phyloP scores from a whole-genome alignment of 2,888 invertebrate genomes.

The Muscina levida region DNA sequence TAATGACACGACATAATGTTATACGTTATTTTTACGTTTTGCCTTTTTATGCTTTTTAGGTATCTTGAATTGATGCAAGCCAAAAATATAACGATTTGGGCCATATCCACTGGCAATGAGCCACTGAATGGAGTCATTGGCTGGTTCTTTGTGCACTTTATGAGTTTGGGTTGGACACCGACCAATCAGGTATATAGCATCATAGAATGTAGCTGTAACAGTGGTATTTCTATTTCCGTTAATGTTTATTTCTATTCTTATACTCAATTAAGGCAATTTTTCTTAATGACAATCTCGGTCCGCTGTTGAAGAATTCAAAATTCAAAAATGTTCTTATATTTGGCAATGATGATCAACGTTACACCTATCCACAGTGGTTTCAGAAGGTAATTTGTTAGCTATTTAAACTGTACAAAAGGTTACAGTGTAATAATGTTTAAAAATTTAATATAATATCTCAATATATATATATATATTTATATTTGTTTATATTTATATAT shows the following conservation, averaged over 20 bases:
- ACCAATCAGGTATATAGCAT: conserved; percentile 80
- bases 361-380: conserved; percentile 85
- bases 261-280: conserved; percentile 82
- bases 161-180: conserved; percentile 90
- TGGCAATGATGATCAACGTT: conserved; percentile 88
- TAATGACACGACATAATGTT: no score
- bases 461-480: no score
- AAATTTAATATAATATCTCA: no score
- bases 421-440: no score
- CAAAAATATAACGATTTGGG: conserved; percentile 88
- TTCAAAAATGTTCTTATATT: conserved; percentile 86
- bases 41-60: no score
- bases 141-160: conserved; percentile 82
- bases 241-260: conserved; percentile 14
- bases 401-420: no score
- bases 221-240: background rate
- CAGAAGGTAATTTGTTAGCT: conserved; percentile 81
- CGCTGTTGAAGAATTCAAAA: conserved; percentile 82
- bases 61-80: conserved; percentile 87
- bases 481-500: no score
- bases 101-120: conserved; percentile 93
- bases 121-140: conserved; percentile 86
- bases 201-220: background rate
- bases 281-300: conserved; percentile 88
- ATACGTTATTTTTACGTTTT: no score